These are phyloP conservation scores for Triplophysa siluroides DNA, from an alignment of 2,113 vertebrate genomes.

Conservation along the genomic window DNA sequence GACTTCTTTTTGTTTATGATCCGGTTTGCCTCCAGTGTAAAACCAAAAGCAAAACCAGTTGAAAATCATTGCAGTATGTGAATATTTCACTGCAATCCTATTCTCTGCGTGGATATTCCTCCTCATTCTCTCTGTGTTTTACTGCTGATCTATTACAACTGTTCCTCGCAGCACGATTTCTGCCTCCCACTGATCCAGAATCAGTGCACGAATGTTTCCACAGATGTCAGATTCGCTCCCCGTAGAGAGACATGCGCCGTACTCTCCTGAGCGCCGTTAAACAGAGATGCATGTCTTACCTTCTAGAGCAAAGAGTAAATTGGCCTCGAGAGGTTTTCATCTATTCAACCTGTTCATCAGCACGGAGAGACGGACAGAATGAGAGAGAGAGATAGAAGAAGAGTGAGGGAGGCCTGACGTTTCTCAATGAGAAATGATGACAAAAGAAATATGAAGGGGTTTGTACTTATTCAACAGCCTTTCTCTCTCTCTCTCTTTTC, in stretches of 20 bases:
- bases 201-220: conserved; percentile 48
- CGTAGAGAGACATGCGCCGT: conserved; percentile 17
- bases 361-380: conserved; percentile 34
- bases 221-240: conserved; percentile 41
- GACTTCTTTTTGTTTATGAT: background rate
- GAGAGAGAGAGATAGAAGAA: conserved; percentile 26
- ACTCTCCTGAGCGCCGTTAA: conserved; percentile 34
- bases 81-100: background rate
- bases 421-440: background rate
- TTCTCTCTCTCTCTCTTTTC: no score
- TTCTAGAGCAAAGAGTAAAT: conserved; percentile 46
- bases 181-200: conserved; percentile 55
- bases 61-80: background rate
- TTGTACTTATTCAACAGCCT: background rate
- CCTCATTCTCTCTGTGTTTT: conserved; percentile 49
- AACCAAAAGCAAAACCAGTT: background rate
- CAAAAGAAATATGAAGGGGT: background rate
- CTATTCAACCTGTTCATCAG: conserved; percentile 49
- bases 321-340: conserved; percentile 51
- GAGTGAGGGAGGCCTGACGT: background rate
- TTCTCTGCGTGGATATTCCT: conserved; percentile 21
- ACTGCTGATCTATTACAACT: conserved; percentile 57
- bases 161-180: conserved; percentile 45
- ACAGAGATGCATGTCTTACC: conserved; percentile 42
- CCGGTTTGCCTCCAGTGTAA: background rate